phyloP scores from a whole-genome alignment of 2,797 vertebrate species.

The Otus scops region DNA sequence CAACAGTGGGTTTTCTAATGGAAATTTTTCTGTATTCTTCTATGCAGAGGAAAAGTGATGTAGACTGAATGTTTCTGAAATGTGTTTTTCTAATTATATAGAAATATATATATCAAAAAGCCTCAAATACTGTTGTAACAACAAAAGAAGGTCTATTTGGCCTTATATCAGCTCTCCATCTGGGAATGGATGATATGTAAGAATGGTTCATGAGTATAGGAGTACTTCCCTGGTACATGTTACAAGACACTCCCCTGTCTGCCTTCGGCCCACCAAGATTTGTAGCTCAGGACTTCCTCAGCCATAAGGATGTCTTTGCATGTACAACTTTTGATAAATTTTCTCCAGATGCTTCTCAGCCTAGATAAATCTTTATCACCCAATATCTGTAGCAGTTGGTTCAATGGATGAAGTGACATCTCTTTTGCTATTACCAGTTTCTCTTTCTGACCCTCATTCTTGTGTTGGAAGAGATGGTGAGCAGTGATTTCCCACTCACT shows the following conservation, averaged over 20 bases:
- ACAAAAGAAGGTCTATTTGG: not conserved
- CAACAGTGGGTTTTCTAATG: not conserved
- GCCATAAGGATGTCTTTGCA: not conserved
- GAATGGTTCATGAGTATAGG: not conserved
- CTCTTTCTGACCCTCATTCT: not conserved
- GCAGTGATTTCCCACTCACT: not conserved
- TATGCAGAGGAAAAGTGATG: not conserved
- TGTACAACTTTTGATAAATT: not conserved
- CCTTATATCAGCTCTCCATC: not conserved
- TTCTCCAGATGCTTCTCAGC: not conserved
- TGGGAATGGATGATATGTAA: not conserved
- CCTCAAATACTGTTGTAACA: not conserved
- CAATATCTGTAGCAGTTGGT: not conserved
- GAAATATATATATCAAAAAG: not conserved
- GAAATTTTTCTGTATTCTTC: not conserved
- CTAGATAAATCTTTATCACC: not conserved
- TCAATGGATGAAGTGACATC: not conserved
- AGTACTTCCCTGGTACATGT: not conserved
- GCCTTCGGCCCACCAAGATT: no score
- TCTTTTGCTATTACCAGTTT: not conserved
- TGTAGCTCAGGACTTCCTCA: not conserved
- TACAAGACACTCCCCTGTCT: rapidly evolving
- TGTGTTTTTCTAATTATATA: not conserved
- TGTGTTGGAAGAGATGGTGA: not conserved
- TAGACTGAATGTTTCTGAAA: not conserved